Base-by-base conservation (phyloP, 2,113 vertebrate genomes). In the Myodes glareolus region DNA sequence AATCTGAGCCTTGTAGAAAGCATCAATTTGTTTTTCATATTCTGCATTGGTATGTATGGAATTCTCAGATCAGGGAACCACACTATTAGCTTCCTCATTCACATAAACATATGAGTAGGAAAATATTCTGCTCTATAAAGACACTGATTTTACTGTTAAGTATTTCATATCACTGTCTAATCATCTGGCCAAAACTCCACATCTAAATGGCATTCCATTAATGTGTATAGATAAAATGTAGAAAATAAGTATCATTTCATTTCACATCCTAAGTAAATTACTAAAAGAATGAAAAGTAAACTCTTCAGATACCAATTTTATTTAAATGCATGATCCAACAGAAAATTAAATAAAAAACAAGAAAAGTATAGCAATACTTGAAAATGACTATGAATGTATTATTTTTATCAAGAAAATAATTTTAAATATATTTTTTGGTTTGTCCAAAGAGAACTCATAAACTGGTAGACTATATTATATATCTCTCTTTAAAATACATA, bases 181-280 rank as follows among this genome's bases (percentile, higher is more conserved):
- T 76, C 10, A 84, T 0, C 6, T 75, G 17, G 0, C 17, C 42
- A 27, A 65, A 67, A 2, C 8, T 5, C 9, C 14, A 12, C 0
- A 1, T 39, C n/a, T 4, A 31, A 29, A 8, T 27, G 7, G 13
- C 16, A 10, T 61, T 39, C 70, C 14, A 31, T 72, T 70, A 25
- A 63, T 75, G n/a, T 39, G n/a, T 61, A 61, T 21, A 14, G 68
- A n/a, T 33, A 39, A 8, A 65, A 52, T 19, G 39, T 11, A 42
- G 50, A 5, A 75, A 11, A 77, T 29, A 31, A 78, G 42, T 13
- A 78, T 9, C 5, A 36, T 75, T 78, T 42, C 13, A 42, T 27
- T 31, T 75, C 61, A 68, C 23, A 75, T 76, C 50, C 3, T 78
- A 88, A 88, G 7, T 80, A 42, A 75, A 93, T 94, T 81, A 42